Conservation (phyloP, 2,797 vertebrate species). For the Podarcis lilfordi region DNA sequence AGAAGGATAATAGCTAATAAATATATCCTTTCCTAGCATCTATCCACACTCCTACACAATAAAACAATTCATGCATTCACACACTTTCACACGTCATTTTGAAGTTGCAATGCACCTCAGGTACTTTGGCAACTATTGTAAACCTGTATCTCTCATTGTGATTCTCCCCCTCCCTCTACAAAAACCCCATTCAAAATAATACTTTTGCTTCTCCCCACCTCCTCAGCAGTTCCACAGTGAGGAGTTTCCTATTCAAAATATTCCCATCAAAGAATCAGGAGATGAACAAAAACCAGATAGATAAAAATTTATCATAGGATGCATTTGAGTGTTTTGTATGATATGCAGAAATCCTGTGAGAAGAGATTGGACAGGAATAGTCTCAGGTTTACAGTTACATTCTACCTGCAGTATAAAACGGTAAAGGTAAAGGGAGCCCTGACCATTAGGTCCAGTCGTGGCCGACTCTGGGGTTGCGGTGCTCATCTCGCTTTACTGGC, state of each 20-base stretch:
- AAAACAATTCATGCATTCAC: no score
- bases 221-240: not conserved
- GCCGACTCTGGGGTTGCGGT: no score
- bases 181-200: not conserved
- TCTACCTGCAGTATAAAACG: not conserved
- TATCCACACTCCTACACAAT: no score
- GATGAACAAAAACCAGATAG: constrained; percentile 2
- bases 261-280: not conserved
- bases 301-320: not conserved
- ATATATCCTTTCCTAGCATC: no score
- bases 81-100: not conserved
- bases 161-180: not conserved
- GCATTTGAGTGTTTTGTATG: not conserved
- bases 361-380: not conserved
- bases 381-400: not conserved
- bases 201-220: not conserved
- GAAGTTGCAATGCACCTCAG: not conserved
- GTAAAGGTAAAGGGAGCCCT: no score
- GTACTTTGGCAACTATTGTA: not conserved
- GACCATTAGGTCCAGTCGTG: no score
- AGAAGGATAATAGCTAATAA: no score
- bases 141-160: not conserved
- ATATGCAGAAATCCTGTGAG: not conserved
- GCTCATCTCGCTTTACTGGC: no score
- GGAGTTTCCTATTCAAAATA: not conserved